Conservation (phyloP, 1,140 invertebrate species). For the Formica exsecta region DNA sequence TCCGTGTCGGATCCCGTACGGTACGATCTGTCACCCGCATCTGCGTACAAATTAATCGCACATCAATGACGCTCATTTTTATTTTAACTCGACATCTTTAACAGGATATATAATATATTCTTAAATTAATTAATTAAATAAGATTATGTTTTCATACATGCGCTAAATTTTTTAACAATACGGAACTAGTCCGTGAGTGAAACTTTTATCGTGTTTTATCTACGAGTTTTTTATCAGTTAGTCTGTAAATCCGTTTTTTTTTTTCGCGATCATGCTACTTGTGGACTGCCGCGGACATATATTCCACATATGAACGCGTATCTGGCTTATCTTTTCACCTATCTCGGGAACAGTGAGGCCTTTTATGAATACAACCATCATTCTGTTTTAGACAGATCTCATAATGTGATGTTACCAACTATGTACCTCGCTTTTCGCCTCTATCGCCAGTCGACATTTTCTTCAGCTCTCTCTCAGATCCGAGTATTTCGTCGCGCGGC, state of each 20-base stretch:
- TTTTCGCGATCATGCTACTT: background rate
- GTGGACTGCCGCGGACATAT: slow-evolving; percentile 13
- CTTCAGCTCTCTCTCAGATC: slow-evolving; percentile 38
- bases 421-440: background rate
- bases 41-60: slow-evolving; percentile 77
- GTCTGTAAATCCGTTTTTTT: background rate
- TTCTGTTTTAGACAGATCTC: slow-evolving; percentile 58
- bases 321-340: slow-evolving; percentile 12
- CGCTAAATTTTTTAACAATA: background rate
- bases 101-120: background rate
- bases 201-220: slow-evolving; percentile 24
- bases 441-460: slow-evolving; percentile 42
- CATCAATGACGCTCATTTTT: slow-evolving; percentile 32
- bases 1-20: slow-evolving; percentile 88
- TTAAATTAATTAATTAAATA: slow-evolving; percentile 15
- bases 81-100: background rate
- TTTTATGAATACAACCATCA: slow-evolving; percentile 45
- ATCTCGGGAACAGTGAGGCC: slow-evolving; percentile 21
- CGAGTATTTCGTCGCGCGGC: slow-evolving; percentile 65
- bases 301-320: background rate
- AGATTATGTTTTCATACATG: background rate
- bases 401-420: slow-evolving; percentile 15
- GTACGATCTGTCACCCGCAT: slow-evolving; percentile 87
- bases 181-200: background rate
- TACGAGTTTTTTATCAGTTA: slow-evolving; percentile 3